phyloP scores from a whole-genome alignment of 2,888 invertebrate species.

The Archips xylosteana region DNA sequence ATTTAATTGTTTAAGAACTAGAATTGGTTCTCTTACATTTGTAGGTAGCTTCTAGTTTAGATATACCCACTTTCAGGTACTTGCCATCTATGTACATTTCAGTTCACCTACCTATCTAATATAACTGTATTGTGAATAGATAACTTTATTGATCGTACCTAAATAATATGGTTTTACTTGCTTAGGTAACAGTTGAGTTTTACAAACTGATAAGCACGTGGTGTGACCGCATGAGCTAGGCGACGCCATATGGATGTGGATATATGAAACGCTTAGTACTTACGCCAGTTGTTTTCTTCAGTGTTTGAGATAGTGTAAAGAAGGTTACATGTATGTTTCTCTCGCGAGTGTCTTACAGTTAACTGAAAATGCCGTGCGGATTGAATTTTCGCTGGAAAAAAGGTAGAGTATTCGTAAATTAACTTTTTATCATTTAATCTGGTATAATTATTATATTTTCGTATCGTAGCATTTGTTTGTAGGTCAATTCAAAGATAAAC shows the following conservation, averaged over 20 bases:
- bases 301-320: slow-evolving; percentile 71
- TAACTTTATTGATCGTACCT: slow-evolving; percentile 1
- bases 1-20: slow-evolving; percentile 15
- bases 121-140: not conserved
- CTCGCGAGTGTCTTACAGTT: slow-evolving; percentile 48
- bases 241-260: slow-evolving; percentile 51
- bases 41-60: slow-evolving; percentile 1
- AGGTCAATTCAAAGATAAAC: not conserved
- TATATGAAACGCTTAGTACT: slow-evolving; percentile 59
- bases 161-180: slow-evolving; percentile 23
- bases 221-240: slow-evolving; percentile 49
- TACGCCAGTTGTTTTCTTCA: slow-evolving; percentile 72
- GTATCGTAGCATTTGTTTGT: not conserved
- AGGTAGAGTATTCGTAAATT: slow-evolving; percentile 52
- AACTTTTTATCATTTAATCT: no score
- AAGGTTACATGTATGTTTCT: slow-evolving; percentile 70
- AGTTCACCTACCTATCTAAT: not conserved
- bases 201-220: slow-evolving; percentile 74
- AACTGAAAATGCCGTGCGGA: slow-evolving; percentile 64
- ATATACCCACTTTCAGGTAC: slow-evolving; percentile 4
- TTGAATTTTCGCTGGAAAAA: slow-evolving; percentile 66
- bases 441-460: no score
- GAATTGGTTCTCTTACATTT: slow-evolving; percentile 4
- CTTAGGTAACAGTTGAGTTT: slow-evolving; percentile 47
- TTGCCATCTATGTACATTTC: not conserved